A percentile compares a stretch with the other conserved stretches of the same genome.
Conservation (phyloP, 2,888 invertebrate genomes). For the Eudemis profundana region DNA sequence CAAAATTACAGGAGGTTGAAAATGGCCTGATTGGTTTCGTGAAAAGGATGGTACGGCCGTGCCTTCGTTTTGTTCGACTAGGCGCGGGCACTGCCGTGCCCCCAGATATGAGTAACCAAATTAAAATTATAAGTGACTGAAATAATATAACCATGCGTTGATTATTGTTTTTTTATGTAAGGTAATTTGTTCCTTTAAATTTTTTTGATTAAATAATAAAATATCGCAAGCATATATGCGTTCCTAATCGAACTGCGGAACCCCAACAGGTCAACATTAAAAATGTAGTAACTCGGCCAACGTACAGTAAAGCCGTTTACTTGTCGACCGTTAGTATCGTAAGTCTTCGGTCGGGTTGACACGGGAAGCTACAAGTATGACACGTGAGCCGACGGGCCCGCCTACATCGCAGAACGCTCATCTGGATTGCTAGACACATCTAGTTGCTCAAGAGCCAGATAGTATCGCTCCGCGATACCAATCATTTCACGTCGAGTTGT, state of each 20-base stretch:
- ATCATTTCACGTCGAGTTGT: conserved; percentile 20
- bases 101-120: too few species aligned
- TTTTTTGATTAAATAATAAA: too few species aligned
- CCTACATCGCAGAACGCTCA: conserved; percentile 56
- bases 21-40: too few species aligned
- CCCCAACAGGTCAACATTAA: conserved; percentile 22
- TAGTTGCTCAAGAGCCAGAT: conserved; percentile 53
- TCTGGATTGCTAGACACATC: conserved; percentile 56
- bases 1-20: too few species aligned
- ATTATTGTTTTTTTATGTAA: too few species aligned
- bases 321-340: conserved; percentile 65
- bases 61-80: too few species aligned
- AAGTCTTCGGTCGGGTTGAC: conserved; percentile 51
- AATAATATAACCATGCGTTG: too few species aligned
- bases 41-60: too few species aligned
- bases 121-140: too few species aligned
- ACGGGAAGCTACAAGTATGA: conserved; percentile 63
- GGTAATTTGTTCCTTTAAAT: too few species aligned
- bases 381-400: conserved; percentile 58
- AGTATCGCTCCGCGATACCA: conserved; percentile 29
- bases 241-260: conserved; percentile 22
- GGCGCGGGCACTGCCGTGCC: too few species aligned
- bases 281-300: conserved; percentile 21
- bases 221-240: too few species aligned
- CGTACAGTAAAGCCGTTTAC: conserved; percentile 48